Evolutionary conservation across 2,797 vertebrate genomes (phyloP).

Genomic region (Dicrostonyx torquatus): DNA sequence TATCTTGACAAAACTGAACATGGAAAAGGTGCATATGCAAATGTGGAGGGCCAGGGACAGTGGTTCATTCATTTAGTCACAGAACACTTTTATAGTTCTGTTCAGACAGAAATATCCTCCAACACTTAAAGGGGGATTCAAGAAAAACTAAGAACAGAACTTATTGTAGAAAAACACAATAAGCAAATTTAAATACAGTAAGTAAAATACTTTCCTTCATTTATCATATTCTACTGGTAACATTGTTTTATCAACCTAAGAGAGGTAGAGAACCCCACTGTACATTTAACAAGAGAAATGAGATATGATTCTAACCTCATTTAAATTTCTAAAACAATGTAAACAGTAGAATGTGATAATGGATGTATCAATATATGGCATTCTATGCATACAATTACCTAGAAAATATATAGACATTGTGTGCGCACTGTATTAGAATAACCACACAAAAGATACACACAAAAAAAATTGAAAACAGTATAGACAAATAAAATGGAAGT

Average conservation of each 20-base stretch:
- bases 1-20: background rate
- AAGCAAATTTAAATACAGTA: background rate
- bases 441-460: background rate
- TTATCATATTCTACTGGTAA: background rate
- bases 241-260: background rate
- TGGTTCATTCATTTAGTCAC: background rate
- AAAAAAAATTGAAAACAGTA: background rate
- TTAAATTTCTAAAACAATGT: background rate
- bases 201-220: background rate
- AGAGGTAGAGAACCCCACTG: background rate
- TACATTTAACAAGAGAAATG: background rate
- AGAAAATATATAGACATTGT: background rate
- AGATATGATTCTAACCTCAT: background rate
- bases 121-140: background rate
- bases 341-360: background rate
- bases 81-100: background rate
- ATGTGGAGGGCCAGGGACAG: background rate
- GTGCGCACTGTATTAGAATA: background rate
- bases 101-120: background rate
- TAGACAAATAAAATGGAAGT: slow-evolving; percentile 9
- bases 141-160: background rate
- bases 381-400: background rate
- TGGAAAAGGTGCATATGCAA: background rate
- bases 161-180: background rate
- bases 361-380: background rate